A percentile compares a stretch with the other conserved stretches of the same genome.
phyloP scores from a whole-genome alignment of 2,113 vertebrate species.

The Procavia capensis region DNA sequence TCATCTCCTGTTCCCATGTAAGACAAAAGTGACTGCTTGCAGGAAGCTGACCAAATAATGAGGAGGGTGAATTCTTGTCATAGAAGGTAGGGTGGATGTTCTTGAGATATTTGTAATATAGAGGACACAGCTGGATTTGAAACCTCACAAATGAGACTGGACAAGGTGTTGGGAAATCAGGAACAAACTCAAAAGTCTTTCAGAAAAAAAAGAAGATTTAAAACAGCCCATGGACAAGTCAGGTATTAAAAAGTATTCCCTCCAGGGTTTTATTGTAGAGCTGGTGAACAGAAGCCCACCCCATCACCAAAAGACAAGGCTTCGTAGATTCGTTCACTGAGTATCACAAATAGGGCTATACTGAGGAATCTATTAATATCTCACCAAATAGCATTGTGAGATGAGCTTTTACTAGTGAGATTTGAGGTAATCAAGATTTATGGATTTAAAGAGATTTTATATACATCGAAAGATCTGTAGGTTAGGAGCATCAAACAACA shows the following conservation, averaged over 20 bases:
- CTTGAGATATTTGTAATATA: not conserved
- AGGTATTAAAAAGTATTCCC: not conserved
- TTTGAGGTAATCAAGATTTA: not conserved
- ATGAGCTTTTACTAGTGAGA: not conserved
- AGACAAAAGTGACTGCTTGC: not conserved
- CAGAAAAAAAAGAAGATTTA: not conserved
- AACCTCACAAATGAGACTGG: conserved; percentile 8
- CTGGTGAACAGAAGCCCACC: not conserved
- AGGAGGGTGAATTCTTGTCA: not conserved
- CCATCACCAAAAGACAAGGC: not conserved
- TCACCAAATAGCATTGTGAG: not conserved
- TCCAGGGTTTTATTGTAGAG: not conserved
- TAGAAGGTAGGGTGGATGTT: not conserved
- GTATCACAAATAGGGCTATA: not conserved
- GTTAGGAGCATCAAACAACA: not conserved
- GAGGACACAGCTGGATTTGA: not conserved
- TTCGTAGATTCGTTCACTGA: not conserved
- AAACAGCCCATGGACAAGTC: not conserved
- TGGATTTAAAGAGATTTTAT: not conserved
- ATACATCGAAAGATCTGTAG: not conserved
- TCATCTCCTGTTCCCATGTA: not conserved
- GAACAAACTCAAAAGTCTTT: not conserved
- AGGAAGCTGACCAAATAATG: not conserved
- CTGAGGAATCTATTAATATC: not conserved
- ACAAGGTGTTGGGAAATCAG: not conserved